Conservation (phyloP, 2,888 invertebrate species). For the Oxyteleia sp. region DNA sequence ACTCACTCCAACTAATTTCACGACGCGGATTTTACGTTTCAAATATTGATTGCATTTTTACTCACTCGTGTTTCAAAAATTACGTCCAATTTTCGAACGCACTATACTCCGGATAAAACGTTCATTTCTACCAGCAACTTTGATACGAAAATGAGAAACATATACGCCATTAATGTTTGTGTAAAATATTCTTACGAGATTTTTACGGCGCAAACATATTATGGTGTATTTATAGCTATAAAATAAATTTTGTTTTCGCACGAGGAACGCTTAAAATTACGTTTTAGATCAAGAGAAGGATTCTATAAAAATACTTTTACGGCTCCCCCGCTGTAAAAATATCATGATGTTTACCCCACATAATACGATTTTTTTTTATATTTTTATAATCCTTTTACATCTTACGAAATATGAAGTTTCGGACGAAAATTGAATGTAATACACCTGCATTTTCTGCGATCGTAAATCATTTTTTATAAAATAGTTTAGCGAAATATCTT, state of each 20-base stretch:
- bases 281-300: constrained; percentile 28
- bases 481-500: no score
- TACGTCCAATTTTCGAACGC: not conserved
- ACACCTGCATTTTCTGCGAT: not conserved
- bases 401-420: constrained; percentile 35
- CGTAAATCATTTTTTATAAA: not conserved
- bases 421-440: constrained; percentile 14
- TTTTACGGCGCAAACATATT: constrained; percentile 27
- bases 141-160: constrained; percentile 14
- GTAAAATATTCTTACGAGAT: constrained; percentile 11
- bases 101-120: constrained; percentile 3
- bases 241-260: constrained; percentile 38
- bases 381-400: constrained; percentile 20
- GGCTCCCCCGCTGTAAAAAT: constrained; percentile 20
- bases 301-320: constrained; percentile 28
- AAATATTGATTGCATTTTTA: constrained; percentile 4
- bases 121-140: not conserved
- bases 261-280: constrained; percentile 52
- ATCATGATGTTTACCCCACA: constrained; percentile 18
- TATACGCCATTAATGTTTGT: not conserved
- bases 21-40: constrained; percentile 2
- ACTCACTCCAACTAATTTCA: constrained; percentile 35
- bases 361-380: constrained; percentile 19
- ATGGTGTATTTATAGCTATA: constrained; percentile 23
- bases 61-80: not conserved